Evolutionary conservation across 2,888 invertebrate genomes (phyloP).

Genomic region (Epistrophe grossulariae): DNA sequence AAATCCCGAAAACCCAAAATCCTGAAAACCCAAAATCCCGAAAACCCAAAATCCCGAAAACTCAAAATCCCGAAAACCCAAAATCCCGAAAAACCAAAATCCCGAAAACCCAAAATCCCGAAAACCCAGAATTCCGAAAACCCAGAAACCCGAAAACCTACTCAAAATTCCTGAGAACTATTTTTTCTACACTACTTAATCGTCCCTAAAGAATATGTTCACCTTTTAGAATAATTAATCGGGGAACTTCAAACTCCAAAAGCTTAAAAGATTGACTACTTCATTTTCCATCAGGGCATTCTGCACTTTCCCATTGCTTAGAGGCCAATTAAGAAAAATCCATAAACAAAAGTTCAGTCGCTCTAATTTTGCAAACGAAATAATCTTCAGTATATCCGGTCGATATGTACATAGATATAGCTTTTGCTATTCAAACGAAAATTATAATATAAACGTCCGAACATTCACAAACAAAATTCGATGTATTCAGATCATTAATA

Average conservation of each 20-base stretch:
- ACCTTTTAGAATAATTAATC: neutral
- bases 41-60: no score
- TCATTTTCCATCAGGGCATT: neutral
- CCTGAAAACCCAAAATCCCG: no score
- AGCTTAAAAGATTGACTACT: neutral
- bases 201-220: no score
- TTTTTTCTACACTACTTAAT: no score
- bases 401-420: neutral
- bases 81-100: no score
- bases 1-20: no score
- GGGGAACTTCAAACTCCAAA: neutral
- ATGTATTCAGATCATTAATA: constrained; percentile 18
- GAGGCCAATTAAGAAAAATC: neutral
- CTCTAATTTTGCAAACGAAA: neutral
- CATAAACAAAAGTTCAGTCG: neutral
- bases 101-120: no score
- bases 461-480: neutral
- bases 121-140: no score
- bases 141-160: no score
- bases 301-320: neutral
- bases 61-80: no score
- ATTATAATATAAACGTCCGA: neutral
- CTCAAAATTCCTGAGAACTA: no score
- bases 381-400: neutral
- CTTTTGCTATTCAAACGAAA: neutral